These are phyloP conservation scores for Drosophila nikananu DNA, from an alignment of 1,140 invertebrate genomes.

Conservation along the genomic window DNA sequence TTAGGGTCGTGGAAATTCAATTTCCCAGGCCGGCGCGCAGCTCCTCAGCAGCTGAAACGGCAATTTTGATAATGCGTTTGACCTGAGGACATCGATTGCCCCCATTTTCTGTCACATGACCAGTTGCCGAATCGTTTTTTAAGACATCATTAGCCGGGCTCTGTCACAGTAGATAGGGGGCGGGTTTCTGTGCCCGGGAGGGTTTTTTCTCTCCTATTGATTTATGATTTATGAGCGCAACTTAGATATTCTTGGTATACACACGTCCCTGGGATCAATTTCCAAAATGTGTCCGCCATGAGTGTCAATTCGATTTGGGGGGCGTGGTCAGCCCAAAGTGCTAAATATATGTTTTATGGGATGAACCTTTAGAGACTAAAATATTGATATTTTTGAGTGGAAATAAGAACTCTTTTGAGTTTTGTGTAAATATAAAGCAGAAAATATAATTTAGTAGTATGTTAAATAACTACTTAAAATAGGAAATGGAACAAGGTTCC, in stretches of 20 bases:
- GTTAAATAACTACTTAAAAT: no score
- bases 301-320: slow-evolving; percentile 69
- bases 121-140: slow-evolving; percentile 76
- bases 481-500: no score
- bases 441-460: no score
- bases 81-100: slow-evolving; percentile 81
- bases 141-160: slow-evolving; percentile 76
- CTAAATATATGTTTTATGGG: slow-evolving; percentile 7
- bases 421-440: no score
- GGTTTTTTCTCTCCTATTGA: slow-evolving; percentile 59
- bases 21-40: slow-evolving; percentile 58
- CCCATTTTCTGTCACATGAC: slow-evolving; percentile 76
- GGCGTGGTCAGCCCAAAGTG: slow-evolving; percentile 49
- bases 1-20: slow-evolving; percentile 77
- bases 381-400: no score
- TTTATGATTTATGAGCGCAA: slow-evolving; percentile 77
- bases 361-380: background rate
- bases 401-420: no score
- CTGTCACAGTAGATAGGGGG: slow-evolving; percentile 19
- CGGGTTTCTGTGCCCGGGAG: slow-evolving; percentile 28
- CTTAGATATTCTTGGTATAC: slow-evolving; percentile 44
- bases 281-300: slow-evolving; percentile 66
- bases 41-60: slow-evolving; percentile 70
- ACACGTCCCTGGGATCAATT: slow-evolving; percentile 69
- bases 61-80: slow-evolving; percentile 82